Base-by-base conservation (phyloP, 2,888 invertebrate species). In the Silvanus unidentatus region DNA sequence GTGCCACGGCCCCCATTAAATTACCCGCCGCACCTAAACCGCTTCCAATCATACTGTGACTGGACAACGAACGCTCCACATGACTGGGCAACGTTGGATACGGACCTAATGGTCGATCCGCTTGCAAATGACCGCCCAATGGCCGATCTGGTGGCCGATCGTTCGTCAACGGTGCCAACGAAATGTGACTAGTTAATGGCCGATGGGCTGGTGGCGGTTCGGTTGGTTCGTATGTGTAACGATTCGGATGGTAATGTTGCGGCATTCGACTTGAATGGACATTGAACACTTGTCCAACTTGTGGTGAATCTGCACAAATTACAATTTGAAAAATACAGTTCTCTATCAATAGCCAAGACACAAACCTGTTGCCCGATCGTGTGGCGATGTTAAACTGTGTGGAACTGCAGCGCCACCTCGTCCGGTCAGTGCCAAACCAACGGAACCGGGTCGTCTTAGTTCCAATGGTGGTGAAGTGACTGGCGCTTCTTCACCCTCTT, bases 371-470 rank as follows among this genome's bases (percentile, higher is more conserved):
- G 81, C 74, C 59, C 86, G 75, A 68, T 86, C 82, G 55, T 80
- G 79, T 34, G 84, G 84, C 63, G 83, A 83, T 68, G 83, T 83
- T 57, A 82, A 74, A 55, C 81, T 80, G 47, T 77, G 84, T 51
- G 81, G 85, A 60, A 80, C 85, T 54, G 78, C 80, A 45, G 77
- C 74, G 58, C 73, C 74, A 58, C 73, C 74, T 54, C 82, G 74
- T 34, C 75, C 75, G 15, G 66, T 62, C 34, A 67, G 54, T 30
- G 63, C 64, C 38, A 66, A 52, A 0, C 77, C 77, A 47, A 76
- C 77, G 45, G 76, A 75, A 16, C 75, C 73, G 1, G 77, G 76
- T 32, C 81, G 71, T 39, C 87, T 77, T 60, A 87, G 69, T 71
- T 88, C 88, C 59, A 86, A 70, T 22, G 88, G 86, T 56, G 88